Conservation (phyloP, 1,140 invertebrate species). For the Diachasma alloeum region DNA sequence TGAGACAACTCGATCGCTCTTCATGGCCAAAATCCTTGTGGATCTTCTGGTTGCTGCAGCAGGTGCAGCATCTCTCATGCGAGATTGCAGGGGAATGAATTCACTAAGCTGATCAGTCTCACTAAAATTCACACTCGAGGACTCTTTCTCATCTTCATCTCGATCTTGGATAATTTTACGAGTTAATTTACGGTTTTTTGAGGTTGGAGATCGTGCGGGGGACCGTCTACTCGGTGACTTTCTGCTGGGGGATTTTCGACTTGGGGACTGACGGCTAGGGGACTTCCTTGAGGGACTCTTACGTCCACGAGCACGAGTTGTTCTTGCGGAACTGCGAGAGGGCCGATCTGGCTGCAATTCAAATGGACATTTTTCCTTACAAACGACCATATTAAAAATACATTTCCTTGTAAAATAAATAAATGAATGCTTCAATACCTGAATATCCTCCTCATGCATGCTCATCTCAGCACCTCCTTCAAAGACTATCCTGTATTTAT, state of each 20-base stretch:
- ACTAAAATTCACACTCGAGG: conserved; percentile 3
- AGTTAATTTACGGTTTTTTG: conserved; percentile 38
- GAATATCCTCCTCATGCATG: conserved; percentile 43
- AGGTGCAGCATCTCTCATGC: conserved; percentile 45
- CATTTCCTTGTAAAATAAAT: too few relatives aligned
- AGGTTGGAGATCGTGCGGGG: conserved; percentile 38
- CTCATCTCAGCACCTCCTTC: conserved; percentile 42
- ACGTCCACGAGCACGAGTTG: conserved; percentile 27
- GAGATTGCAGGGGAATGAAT: conserved; percentile 42
- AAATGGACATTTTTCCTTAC: neutral
- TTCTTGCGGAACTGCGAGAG: conserved; percentile 45
- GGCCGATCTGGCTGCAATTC: conserved; percentile 38
- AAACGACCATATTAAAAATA: too few relatives aligned
- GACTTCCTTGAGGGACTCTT: conserved; percentile 51
- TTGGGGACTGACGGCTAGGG: conserved; percentile 39
- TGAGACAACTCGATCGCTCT: conserved; percentile 42
- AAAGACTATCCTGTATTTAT: conserved; percentile 48
- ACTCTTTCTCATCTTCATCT: conserved; percentile 30
- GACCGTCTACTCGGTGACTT: conserved; percentile 34
- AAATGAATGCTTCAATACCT: conserved; percentile 45
- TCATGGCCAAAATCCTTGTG: conserved; percentile 45
- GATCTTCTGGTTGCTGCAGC: conserved; percentile 47
- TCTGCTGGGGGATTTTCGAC: conserved; percentile 40
- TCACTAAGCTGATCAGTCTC: conserved; percentile 39
- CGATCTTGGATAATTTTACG: conserved; percentile 44